A percentile compares a stretch with the other conserved stretches of the same genome.
Conservation (phyloP, 2,797 vertebrate species). For the Clarias fuscus region DNA sequence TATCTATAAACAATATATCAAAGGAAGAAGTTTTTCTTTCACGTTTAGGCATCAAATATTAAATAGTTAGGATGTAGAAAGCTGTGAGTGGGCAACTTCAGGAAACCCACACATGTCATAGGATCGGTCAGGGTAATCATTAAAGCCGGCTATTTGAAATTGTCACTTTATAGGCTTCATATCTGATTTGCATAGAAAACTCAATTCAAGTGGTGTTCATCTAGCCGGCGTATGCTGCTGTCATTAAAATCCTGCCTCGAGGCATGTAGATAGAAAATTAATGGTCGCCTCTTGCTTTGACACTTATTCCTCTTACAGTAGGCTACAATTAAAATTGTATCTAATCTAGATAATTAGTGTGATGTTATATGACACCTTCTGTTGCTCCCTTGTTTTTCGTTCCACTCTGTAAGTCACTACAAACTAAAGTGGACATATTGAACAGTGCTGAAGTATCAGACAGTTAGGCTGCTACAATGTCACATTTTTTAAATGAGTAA, state of each 20-base stretch:
- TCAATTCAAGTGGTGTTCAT: not conserved
- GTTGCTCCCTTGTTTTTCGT: slow-evolving; percentile 7
- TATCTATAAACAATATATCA: not conserved
- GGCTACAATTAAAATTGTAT: not conserved
- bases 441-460: not conserved
- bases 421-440: not conserved
- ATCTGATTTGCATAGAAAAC: not conserved
- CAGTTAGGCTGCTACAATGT: not conserved
- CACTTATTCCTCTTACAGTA: not conserved
- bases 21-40: not conserved
- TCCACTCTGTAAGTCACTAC: not conserved
- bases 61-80: not conserved
- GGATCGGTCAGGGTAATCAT: not conserved
- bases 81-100: not conserved
- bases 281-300: not conserved
- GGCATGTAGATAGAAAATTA: not conserved
- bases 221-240: not conserved
- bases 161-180: not conserved
- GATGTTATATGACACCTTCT: slow-evolving; percentile 4
- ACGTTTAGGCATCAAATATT: not conserved
- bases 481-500: slow-evolving; percentile 2
- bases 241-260: not conserved
- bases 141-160: not conserved
- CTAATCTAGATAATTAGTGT: not conserved
- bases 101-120: not conserved